Base-by-base conservation (phyloP, 2,888 invertebrate species). In the Lasioglossum calceatum region DNA sequence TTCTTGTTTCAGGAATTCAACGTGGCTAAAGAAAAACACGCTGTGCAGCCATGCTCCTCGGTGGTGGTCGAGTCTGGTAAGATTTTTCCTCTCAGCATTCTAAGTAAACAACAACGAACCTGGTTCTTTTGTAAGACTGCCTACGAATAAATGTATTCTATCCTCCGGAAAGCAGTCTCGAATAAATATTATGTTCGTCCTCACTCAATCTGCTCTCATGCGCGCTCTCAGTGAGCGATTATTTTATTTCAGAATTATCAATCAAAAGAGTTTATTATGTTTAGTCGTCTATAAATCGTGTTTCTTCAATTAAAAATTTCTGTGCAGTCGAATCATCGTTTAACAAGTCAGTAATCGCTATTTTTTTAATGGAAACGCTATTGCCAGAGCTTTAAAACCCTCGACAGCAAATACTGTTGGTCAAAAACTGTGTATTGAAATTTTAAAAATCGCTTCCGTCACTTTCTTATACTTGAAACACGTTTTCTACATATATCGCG, bases 11-110 rank as follows among this genome's bases (percentile, higher is more conserved):
- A 97, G 97, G 97, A 97, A 93, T 97, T 97, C 91, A 97, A 96
- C 92, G 95, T 97, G 77, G 95, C 96, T 73, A 97, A 96, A 93
- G 97, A 97, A 92, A 96, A 97, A 73, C 96, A 96, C 87, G 96
- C 96, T 77, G 97, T 95, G 95, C 97, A 97, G 92, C 97, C 97
- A 77, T 85, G 79, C 16, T 96, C 96, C 19, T 95, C 96, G 2
- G 77, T 87, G 67, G 95, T 96, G 81, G 86, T 85, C 27, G 94
- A 94, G 36, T 88, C 92, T 85, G 93, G 94, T 92, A 91, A 89
- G 64, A 64, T 74, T 19, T 19, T 23, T 70, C 39, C 70, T 4
- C 19, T 23, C 23, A 70, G 70, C 23, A 39, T 70, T 39, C 70
- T 70, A 36, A 4, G 36, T 36, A 67, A 67, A 36, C 36, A 0